Conservation (phyloP, 2,113 vertebrate species). For the Prinia subflava region DNA sequence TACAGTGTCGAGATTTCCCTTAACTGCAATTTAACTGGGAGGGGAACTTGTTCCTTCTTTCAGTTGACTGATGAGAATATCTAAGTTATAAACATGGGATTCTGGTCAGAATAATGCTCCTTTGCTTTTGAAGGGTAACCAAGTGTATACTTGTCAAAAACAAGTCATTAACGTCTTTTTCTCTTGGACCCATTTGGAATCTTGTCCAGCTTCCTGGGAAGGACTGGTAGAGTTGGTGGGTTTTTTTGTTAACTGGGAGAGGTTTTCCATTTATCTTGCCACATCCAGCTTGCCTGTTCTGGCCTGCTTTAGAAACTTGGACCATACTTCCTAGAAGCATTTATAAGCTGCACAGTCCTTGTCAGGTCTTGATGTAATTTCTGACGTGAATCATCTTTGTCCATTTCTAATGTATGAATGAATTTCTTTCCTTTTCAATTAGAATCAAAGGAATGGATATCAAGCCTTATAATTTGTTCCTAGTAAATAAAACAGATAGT, state of each 20-base stretch:
- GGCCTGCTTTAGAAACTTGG: slow-evolving; percentile 1
- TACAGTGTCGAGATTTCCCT: neutral
- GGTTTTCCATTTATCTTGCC: neutral
- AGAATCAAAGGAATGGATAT: neutral
- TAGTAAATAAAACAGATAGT: neutral
- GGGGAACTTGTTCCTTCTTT: neutral
- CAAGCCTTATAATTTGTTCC: neutral
- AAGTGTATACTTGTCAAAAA: neutral
- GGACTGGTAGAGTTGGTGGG: neutral
- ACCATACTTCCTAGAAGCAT: neutral
- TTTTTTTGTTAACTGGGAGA: neutral
- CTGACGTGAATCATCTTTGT: neutral
- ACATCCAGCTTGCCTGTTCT: neutral
- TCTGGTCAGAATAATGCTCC: neutral
- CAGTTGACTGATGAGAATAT: neutral
- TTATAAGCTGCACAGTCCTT: neutral
- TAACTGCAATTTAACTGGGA: neutral
- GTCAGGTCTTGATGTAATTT: neutral
- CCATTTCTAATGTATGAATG: neutral
- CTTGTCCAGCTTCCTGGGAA: neutral
- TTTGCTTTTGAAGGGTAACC: neutral
- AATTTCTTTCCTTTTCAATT: neutral
- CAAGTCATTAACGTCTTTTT: slow-evolving; percentile 5
- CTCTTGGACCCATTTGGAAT: neutral
- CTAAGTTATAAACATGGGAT: neutral